These are phyloP conservation scores for Nerophis ophidion DNA, from an alignment of 2,113 vertebrate species.

Conservation along the genomic window DNA sequence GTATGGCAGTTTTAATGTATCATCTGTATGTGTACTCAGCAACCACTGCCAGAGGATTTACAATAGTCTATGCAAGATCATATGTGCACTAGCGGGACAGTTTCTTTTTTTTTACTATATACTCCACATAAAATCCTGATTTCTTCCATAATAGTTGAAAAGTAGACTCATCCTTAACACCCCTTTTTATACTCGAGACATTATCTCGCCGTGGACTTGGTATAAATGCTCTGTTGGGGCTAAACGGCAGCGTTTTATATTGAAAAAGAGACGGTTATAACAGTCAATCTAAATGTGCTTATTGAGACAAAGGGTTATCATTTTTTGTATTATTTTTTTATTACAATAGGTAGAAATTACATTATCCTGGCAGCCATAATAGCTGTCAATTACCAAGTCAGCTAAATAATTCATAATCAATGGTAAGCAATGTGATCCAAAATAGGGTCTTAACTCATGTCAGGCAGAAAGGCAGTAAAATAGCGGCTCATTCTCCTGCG, in stretches of 20 bases:
- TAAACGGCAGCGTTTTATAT: constrained; percentile 24
- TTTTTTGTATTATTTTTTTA: neutral
- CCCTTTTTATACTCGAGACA: constrained; percentile 26
- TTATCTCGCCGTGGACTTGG: constrained; percentile 27
- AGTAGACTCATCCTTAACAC: constrained; percentile 26
- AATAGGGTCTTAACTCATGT: constrained; percentile 74
- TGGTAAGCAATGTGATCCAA: constrained; percentile 74
- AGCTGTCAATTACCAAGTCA: constrained; percentile 61
- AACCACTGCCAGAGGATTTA: constrained; percentile 56
- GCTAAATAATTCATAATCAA: constrained; percentile 75
- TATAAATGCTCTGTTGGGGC: constrained; percentile 39
- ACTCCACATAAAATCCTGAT: constrained; percentile 38
- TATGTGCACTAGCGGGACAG: constrained; percentile 45
- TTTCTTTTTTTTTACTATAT: constrained; percentile 30
- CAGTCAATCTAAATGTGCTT: constrained; percentile 13
- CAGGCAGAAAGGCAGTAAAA: constrained; percentile 77
- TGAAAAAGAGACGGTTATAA: constrained; percentile 28
- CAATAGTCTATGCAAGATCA: constrained; percentile 38
- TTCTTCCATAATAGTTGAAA: constrained; percentile 18
- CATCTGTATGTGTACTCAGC: constrained; percentile 70
- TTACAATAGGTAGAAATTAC: neutral
- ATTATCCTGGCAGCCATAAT: constrained; percentile 34
- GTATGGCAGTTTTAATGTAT: constrained; percentile 77
- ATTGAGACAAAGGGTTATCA: neutral
- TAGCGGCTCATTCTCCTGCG: constrained; percentile 68